Conservation (phyloP, 2,113 vertebrate genomes). For the Oncorhynchus mykiss region DNA sequence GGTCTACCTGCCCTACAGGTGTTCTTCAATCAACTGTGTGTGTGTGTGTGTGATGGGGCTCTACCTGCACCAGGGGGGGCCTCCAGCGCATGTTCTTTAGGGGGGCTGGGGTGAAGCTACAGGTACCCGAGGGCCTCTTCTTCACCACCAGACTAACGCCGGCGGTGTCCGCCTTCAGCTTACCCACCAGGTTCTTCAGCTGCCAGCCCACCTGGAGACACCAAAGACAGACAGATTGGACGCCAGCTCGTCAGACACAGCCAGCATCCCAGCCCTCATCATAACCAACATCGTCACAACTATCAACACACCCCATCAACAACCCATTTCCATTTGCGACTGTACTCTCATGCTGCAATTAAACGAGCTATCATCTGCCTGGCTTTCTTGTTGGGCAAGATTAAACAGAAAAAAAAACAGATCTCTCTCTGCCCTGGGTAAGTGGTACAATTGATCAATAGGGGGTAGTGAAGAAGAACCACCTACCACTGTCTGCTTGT, state of each 20-base stretch:
- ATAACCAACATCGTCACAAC: not conserved
- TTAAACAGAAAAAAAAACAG: too few species aligned
- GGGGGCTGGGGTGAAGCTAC: slow-evolving; percentile 83
- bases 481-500: slow-evolving; percentile 91
- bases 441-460: too few species aligned
- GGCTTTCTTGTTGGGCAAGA: too few species aligned
- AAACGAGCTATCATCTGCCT: too few species aligned
- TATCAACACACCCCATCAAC: not conserved
- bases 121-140: slow-evolving; percentile 84
- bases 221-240: not conserved
- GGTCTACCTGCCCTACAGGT: slow-evolving; percentile 3
- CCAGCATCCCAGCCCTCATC: not conserved
- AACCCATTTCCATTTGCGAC: not conserved
- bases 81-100: slow-evolving; percentile 94
- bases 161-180: slow-evolving; percentile 83
- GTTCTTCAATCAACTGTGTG: slow-evolving; percentile 5
- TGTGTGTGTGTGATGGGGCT: slow-evolving; percentile 6
- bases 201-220: slow-evolving; percentile 93
- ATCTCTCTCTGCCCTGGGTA: too few species aligned
- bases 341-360: not conserved
- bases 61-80: slow-evolving; percentile 83
- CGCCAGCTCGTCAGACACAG: not conserved
- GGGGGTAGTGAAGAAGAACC: not conserved
- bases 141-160: slow-evolving; percentile 84
- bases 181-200: slow-evolving; percentile 89